Conservation (phyloP, 2,113 vertebrate species). For the Mus pahari region DNA sequence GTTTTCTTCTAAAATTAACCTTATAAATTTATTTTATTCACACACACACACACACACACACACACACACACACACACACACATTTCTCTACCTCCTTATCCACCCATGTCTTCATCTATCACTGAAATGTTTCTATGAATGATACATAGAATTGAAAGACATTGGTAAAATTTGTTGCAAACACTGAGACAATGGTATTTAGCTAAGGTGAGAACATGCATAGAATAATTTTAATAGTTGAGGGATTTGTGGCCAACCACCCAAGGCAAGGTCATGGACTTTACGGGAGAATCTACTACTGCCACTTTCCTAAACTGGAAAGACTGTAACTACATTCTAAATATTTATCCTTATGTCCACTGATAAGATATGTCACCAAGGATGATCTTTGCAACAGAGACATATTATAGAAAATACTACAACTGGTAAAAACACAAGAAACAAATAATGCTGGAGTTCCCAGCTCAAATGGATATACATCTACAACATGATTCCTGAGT, state of each 20-base stretch:
- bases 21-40: not conserved
- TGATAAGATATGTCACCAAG: not conserved
- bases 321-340: not conserved
- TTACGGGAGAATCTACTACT: not conserved
- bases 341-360: not conserved
- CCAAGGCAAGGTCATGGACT: too few relatives aligned
- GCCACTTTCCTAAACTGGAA: not conserved
- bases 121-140: not conserved
- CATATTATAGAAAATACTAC: not conserved
- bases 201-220: not conserved
- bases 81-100: not conserved
- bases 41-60: not conserved
- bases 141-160: constrained; percentile 13
- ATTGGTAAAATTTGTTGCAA: constrained; percentile 5
- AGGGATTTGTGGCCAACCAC: not conserved
- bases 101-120: not conserved
- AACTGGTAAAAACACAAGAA: not conserved
- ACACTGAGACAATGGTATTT: not conserved
- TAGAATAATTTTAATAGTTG: not conserved
- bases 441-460: not conserved
- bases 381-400: not conserved
- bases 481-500: not conserved
- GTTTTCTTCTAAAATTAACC: constrained; percentile 45
- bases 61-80: not conserved
- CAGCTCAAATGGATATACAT: not conserved